Percentiles rank a stretch among this genome's conserved stretches.
Evolutionary conservation across 2,113 vertebrate genomes (phyloP).

Genomic region (Oreochromis spilurus): DNA sequence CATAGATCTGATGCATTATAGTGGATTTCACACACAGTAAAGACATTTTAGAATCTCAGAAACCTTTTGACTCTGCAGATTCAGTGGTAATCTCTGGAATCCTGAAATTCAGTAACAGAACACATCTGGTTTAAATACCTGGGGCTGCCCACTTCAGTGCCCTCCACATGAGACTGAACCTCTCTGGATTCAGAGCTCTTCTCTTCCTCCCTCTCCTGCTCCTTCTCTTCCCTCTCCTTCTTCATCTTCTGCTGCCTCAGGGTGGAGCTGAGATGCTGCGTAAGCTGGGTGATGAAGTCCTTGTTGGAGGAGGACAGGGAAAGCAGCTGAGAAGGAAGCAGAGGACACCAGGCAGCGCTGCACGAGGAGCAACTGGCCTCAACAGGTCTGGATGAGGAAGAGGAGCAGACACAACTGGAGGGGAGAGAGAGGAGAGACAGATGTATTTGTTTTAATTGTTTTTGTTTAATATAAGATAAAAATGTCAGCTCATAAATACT

Average conservation of each 20-base stretch:
- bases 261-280: conserved; percentile 71
- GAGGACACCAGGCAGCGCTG: conserved; percentile 46
- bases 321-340: conserved; percentile 79
- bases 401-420: conserved; percentile 29
- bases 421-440: not conserved
- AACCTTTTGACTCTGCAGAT: not conserved
- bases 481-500: not conserved
- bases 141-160: conserved; percentile 1
- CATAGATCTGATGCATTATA: not conserved
- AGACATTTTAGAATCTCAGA: not conserved
- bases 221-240: not conserved
- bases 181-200: not conserved
- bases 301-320: conserved; percentile 79
- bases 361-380: conserved; percentile 14
- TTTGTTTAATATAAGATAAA: not conserved
- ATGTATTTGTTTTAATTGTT: not conserved
- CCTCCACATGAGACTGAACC: conserved; percentile 4
- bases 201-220: not conserved
- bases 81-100: not conserved
- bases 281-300: conserved; percentile 82
- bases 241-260: conserved; percentile 36
- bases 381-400: not conserved
- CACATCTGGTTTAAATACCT: conserved; percentile 20
- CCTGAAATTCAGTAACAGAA: not conserved
- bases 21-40: not conserved